Conservation (phyloP, 1,140 invertebrate species). For the Eubasilissa regina region DNA sequence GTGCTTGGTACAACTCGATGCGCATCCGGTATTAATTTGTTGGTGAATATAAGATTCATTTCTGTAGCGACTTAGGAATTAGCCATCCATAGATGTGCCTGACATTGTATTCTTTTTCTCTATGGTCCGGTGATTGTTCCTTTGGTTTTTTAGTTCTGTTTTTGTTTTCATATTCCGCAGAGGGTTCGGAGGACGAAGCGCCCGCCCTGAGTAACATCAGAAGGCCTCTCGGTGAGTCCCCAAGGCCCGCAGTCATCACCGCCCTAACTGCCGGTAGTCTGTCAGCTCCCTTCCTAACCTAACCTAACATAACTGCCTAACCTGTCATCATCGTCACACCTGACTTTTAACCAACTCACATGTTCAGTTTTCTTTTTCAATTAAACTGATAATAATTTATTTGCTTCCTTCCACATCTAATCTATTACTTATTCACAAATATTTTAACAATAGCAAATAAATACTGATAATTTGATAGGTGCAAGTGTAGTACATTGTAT, state of each 20-base stretch:
- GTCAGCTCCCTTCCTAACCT: background rate
- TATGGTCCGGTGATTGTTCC: slow-evolving; percentile 13
- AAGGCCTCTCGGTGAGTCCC: slow-evolving; percentile 60
- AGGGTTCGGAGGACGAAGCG: slow-evolving; percentile 59
- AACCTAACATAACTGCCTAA: slow-evolving; percentile 16
- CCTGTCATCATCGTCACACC: no score
- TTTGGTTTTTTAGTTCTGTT: slow-evolving; percentile 48
- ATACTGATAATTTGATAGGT: no score
- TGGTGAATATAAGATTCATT: background rate
- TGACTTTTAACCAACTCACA: no score
- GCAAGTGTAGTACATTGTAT: no score
- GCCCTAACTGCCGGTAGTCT: background rate
- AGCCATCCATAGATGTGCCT: background rate
- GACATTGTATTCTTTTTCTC: background rate
- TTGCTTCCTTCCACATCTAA: background rate
- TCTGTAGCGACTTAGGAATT: background rate
- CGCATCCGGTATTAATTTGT: no score
- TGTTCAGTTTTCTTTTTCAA: no score
- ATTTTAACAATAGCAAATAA: no score
- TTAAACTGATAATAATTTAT: background rate
- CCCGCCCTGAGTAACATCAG: slow-evolving; percentile 59
- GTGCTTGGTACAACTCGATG: background rate
- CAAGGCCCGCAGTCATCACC: background rate
- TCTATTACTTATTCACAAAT: no score
- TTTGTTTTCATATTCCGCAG: slow-evolving; percentile 60